Base-by-base conservation (phyloP, 2,113 vertebrate genomes). In the Blennius ocellaris region DNA sequence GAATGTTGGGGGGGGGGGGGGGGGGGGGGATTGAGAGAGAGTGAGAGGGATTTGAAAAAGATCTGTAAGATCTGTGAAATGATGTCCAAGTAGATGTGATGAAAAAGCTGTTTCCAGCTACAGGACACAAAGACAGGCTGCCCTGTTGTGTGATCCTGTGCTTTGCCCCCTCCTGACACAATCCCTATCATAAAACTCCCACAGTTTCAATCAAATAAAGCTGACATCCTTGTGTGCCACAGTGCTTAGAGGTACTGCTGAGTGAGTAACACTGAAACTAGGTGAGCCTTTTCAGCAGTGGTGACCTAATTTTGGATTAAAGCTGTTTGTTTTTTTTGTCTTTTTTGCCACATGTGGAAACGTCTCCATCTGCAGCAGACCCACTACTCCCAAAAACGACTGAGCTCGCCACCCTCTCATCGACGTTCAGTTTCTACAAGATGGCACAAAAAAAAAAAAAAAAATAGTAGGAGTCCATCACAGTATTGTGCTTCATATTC, bases 381-480 rank as follows among this genome's bases (percentile, higher is more conserved):
- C 52, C 53, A 64, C 63, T 30, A 16, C 58, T 37, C 37, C 57
- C 39, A 40, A 56, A 55, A 78, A 39, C 58, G 48, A n/a, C 0
- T 10, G 55, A 82, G 14, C 69, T 58, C 7, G 5, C 61, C 39
- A 12, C 39, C 48, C 59, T 64, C 44, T 64, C 68, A 54, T 61
- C 60, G 2, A 48, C 1, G 54, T 58, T 69, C 73, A 78, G 40
- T 16, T 56, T 68, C 78, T 76, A 47, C 73, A 64, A 50, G 8
- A 15, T 65, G 75, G 43, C 56, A 2, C 21, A 2, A 2, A 2
- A 30, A 30, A 30, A 30, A 30, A n/a, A 30, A 30, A 2, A 62
- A 63, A 70, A 73, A 83, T 56, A 69, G 17, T 16, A 10, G 0
- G 8, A 66, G 11, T 76, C 55, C 59, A 56, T 76, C 62, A 53